These are phyloP conservation scores for Aphelenchoides bicaudatus DNA, from an alignment of 2,888 invertebrate genomes.

Conservation along the genomic window DNA sequence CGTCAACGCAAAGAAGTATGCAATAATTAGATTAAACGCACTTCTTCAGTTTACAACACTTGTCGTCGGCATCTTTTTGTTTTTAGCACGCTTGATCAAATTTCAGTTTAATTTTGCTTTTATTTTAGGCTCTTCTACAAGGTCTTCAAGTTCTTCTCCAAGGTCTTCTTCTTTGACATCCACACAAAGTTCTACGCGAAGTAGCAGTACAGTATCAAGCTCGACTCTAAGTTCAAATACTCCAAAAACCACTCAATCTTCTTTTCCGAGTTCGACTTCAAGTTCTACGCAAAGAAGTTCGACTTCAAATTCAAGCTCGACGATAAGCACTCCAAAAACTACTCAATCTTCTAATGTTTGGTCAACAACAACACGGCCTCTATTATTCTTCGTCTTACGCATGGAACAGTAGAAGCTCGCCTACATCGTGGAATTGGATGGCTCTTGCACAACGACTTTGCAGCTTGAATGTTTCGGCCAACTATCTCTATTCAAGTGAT, in stretches of 20 bases:
- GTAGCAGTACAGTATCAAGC: background rate
- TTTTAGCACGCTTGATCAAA: no score
- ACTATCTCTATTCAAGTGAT: background rate
- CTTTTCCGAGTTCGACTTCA: background rate
- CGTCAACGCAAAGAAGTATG: no score
- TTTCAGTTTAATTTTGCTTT: no score
- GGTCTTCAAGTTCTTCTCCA: constrained; percentile 5
- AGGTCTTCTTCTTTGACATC: background rate
- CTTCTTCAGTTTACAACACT: no score
- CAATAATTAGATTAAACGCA: no score
- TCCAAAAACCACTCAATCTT: background rate
- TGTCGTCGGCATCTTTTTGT: no score
- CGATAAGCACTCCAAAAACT: background rate
- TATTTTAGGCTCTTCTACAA: no score
- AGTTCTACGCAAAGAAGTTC: background rate
- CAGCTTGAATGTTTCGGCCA: no score
- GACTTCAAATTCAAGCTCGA: background rate
- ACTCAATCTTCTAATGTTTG: background rate
- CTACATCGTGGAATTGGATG: no score
- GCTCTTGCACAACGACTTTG: constrained; percentile 1
- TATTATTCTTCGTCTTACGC: background rate
- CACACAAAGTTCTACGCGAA: background rate
- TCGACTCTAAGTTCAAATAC: background rate
- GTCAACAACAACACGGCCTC: background rate
- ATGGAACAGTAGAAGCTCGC: background rate